phyloP scores from a whole-genome alignment of 2,113 vertebrate genomes.

The Cyphomyrus plagiostoma region DNA sequence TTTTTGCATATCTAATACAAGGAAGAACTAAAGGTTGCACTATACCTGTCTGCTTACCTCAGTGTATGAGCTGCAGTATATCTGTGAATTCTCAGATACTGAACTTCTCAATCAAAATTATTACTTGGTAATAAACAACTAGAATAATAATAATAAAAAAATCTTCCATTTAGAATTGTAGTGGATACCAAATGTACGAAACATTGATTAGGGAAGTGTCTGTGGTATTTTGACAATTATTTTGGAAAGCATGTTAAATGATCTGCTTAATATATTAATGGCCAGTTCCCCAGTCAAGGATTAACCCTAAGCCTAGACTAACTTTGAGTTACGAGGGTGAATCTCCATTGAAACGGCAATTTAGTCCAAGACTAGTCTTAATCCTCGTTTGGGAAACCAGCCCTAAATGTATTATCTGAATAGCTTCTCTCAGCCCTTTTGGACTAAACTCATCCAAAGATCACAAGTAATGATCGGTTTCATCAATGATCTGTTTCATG shows the following conservation, averaged over 20 bases:
- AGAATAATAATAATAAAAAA: background rate
- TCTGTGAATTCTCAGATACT: background rate
- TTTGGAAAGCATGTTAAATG: background rate
- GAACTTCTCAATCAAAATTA: background rate
- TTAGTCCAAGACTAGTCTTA: too few relatives aligned
- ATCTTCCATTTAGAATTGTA: background rate
- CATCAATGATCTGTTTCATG: background rate
- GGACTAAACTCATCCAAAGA: background rate
- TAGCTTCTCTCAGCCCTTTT: background rate
- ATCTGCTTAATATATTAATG: background rate
- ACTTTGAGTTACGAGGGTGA: too few relatives aligned
- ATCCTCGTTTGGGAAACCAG: too few relatives aligned
- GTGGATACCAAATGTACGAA: too few relatives aligned
- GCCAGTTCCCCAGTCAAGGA: too few relatives aligned
- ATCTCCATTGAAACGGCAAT: too few relatives aligned
- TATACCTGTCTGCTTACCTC: background rate
- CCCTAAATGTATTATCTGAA: background rate
- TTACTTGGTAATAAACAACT: background rate
- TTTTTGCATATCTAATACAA: background rate
- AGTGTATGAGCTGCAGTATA: background rate
- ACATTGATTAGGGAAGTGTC: too few relatives aligned
- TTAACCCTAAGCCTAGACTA: too few relatives aligned
- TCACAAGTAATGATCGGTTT: background rate
- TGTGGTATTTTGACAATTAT: background rate
- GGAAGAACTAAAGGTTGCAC: background rate